phyloP scores from a whole-genome alignment of 2,113 vertebrate species.

The Polyodon spathula region DNA sequence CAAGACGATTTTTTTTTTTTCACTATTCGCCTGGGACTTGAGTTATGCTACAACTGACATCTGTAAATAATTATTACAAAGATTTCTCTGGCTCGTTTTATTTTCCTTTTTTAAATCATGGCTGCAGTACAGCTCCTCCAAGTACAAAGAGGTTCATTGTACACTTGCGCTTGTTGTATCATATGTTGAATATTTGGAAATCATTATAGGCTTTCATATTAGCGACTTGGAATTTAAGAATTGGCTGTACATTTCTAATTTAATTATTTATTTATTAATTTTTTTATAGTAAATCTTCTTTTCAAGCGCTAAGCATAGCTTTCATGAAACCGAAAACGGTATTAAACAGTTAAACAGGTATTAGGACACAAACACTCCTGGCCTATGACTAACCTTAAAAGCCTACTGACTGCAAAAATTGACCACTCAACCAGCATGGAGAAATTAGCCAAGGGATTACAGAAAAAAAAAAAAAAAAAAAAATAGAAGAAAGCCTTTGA shows the following conservation, averaged over 20 bases:
- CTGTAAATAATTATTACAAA: slow-evolving; percentile 56
- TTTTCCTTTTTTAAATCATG: slow-evolving; percentile 18
- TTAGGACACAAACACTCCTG: slow-evolving; percentile 58
- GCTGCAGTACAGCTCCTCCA: slow-evolving; percentile 29
- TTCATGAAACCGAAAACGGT: slow-evolving; percentile 47
- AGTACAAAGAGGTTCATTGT: slow-evolving; percentile 34
- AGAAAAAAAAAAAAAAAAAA: slow-evolving; percentile 26
- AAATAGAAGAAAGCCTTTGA: no score
- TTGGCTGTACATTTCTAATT: slow-evolving; percentile 70
- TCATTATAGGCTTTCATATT: slow-evolving; percentile 71
- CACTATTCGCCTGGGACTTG: slow-evolving; percentile 41
- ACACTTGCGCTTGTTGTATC: slow-evolving; percentile 59
- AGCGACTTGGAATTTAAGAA: no score
- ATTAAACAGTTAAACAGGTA: slow-evolving; percentile 44
- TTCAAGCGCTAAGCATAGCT: slow-evolving; percentile 34
- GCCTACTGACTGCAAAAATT: slow-evolving; percentile 54
- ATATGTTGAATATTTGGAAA: slow-evolving; percentile 62
- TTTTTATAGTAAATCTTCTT: slow-evolving; percentile 51
- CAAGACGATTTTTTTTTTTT: slow-evolving; percentile 44
- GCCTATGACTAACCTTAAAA: slow-evolving; percentile 62
- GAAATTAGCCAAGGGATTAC: slow-evolving; percentile 38
- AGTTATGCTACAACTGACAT: slow-evolving; percentile 39
- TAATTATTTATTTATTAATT: slow-evolving; percentile 55
- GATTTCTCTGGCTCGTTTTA: slow-evolving; percentile 48
- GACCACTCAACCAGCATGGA: slow-evolving; percentile 40